phyloP scores from a whole-genome alignment of 1,140 invertebrate species.

The Steinernema khuongi region DNA sequence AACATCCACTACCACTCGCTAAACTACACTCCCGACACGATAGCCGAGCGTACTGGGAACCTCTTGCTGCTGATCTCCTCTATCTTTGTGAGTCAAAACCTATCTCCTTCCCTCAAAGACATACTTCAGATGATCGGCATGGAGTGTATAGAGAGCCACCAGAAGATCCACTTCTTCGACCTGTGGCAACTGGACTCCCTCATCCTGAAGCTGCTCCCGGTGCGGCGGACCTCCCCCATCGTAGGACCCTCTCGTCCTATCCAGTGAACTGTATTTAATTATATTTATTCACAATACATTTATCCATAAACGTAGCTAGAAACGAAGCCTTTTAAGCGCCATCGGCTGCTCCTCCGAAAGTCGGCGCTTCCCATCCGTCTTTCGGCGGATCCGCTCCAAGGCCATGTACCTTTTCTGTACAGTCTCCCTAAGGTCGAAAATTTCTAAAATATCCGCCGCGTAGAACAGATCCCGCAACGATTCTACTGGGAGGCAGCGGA shows the following conservation, averaged over 20 bases:
- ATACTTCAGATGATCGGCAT: conserved; percentile 18
- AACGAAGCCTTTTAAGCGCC: no score
- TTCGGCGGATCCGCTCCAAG: no score
- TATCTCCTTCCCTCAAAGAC: not conserved
- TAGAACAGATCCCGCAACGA: no score
- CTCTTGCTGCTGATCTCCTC: conserved; percentile 34
- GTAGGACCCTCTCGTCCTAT: not conserved
- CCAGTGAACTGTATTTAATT: no score
- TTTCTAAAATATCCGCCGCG: no score
- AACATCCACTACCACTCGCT: conserved; percentile 24
- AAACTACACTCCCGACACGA: conserved; percentile 1
- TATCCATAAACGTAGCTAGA: no score
- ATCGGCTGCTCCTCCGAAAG: no score
- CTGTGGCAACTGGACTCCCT: conserved; percentile 42
- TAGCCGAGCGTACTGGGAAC: conserved; percentile 39
- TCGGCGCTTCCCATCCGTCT: no score
- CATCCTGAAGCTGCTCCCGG: conserved; percentile 29
- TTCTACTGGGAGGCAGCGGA: no score
- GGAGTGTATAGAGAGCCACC: conserved; percentile 33
- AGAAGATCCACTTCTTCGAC: conserved; percentile 43
- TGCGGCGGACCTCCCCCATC: conserved; percentile 17
- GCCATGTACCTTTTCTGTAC: no score
- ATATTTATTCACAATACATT: no score
- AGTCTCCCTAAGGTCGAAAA: no score
- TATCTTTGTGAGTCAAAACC: conserved; percentile 33